A percentile compares a stretch with the other conserved stretches of the same genome.
Evolutionary conservation across 1,140 invertebrate species (phyloP).

Genomic region (Brachionus koreanus): DNA sequence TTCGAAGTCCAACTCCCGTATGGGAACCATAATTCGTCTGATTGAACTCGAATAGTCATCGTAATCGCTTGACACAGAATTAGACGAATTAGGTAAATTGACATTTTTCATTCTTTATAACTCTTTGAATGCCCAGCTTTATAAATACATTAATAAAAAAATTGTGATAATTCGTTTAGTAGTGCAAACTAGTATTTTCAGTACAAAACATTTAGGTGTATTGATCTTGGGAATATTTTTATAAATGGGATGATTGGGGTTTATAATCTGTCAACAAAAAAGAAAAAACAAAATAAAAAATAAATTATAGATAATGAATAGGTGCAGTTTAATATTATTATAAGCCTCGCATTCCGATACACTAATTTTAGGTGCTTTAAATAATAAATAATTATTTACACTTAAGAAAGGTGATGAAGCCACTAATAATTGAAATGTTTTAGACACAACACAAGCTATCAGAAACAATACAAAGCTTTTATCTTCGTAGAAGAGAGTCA

Average conservation of each 20-base stretch:
- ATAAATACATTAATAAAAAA: neutral
- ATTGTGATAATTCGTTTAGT: neutral
- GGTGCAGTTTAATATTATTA: neutral
- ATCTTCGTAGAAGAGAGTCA: too few species aligned
- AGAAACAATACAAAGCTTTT: too few species aligned
- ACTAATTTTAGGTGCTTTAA: neutral
- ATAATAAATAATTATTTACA: neutral
- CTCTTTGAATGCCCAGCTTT: neutral
- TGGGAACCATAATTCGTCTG: constrained; percentile 9
- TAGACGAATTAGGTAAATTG: constrained; percentile 11
- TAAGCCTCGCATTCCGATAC: neutral
- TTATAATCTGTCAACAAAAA: neutral
- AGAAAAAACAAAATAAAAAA: neutral
- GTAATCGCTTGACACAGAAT: constrained; percentile 10
- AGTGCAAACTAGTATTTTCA: neutral
- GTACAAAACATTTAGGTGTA: neutral
- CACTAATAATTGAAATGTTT: neutral
- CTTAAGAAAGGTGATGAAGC: neutral
- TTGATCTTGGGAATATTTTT: neutral
- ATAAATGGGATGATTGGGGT: neutral
- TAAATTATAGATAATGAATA: neutral
- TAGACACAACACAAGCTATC: too few species aligned
- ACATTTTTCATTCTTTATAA: constrained; percentile 35
- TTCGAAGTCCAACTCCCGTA: constrained; percentile 40
- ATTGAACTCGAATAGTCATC: constrained; percentile 38